phyloP scores from a whole-genome alignment of 2,888 invertebrate genomes.

The Amiota communis region DNA sequence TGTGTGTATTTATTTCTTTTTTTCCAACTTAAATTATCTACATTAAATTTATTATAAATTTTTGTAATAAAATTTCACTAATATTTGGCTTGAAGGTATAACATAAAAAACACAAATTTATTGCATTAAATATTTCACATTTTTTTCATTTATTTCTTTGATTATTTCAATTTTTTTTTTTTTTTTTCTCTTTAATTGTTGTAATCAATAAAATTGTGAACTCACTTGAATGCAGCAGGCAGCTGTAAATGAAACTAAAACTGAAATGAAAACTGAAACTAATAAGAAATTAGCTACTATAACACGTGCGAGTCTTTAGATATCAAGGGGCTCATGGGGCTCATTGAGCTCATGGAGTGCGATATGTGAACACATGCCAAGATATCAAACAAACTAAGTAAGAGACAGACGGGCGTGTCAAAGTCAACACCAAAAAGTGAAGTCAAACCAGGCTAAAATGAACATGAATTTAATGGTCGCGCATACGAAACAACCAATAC shows the following conservation, averaged over 20 bases:
- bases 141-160: neutral
- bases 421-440: neutral
- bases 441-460: slow-evolving; percentile 7
- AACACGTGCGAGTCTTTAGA: slow-evolving; percentile 39
- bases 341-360: too few relatives aligned
- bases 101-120: too few relatives aligned
- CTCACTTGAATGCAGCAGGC: neutral
- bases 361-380: too few relatives aligned
- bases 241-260: neutral
- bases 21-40: neutral
- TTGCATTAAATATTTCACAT: too few relatives aligned
- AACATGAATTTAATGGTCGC: neutral
- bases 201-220: neutral
- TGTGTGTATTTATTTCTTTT: neutral
- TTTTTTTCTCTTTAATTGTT: neutral
- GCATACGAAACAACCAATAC: neutral
- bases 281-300: slow-evolving; percentile 32
- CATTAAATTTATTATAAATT: too few relatives aligned
- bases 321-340: neutral
- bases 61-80: too few relatives aligned
- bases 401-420: slow-evolving; percentile 8
- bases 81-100: too few relatives aligned
- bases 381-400: too few relatives aligned
- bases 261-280: neutral
- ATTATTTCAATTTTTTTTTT: neutral